Percentiles rank a stretch among this genome's conserved stretches.
Evolutionary conservation across 2,113 vertebrate genomes (phyloP).

Genomic region (Todiramphus chloris): DNA sequence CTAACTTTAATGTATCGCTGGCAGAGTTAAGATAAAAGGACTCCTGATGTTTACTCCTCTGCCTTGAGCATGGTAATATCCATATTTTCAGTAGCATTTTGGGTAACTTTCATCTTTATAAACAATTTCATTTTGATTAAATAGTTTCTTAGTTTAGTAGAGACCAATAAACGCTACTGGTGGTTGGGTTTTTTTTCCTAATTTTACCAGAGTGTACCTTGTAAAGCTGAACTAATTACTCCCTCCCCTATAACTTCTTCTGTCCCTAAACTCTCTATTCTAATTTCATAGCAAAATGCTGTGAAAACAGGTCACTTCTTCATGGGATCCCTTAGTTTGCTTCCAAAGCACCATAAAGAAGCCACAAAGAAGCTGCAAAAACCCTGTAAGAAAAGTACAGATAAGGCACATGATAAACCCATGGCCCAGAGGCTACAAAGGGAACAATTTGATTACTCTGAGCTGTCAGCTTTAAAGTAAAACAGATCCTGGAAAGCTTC

Average conservation of each 20-base stretch:
- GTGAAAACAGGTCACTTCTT: not conserved
- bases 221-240: not conserved
- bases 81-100: not conserved
- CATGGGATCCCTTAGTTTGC: not conserved
- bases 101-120: not conserved
- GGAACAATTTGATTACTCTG: not conserved
- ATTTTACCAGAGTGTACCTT: not conserved
- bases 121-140: not conserved
- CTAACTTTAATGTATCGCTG: not conserved
- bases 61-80: not conserved
- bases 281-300: not conserved
- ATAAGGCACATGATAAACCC: not conserved
- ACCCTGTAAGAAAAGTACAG: not conserved
- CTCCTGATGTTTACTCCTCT: not conserved
- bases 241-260: not conserved
- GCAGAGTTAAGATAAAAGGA: not conserved
- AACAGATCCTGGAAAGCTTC: not conserved
- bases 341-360: not conserved
- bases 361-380: not conserved
- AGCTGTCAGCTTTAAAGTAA: not conserved
- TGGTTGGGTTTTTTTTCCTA: not conserved
- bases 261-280: not conserved
- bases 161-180: not conserved
- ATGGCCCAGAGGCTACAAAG: not conserved
- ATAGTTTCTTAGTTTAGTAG: not conserved